phyloP scores from a whole-genome alignment of 2,888 invertebrate genomes.

The Loripinus fragilis region DNA sequence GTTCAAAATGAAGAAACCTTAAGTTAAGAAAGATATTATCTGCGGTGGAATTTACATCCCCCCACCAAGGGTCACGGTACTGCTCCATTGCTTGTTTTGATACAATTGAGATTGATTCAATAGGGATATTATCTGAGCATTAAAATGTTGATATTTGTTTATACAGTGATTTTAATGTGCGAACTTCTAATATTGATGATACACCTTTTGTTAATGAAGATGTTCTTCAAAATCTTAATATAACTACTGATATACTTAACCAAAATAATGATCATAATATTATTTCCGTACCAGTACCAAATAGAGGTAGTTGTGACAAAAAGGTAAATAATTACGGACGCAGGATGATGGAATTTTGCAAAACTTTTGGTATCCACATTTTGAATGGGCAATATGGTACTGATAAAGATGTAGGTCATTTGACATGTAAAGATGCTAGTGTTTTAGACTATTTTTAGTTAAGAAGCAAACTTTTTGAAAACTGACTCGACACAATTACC shows the following conservation, averaged over 20 bases:
- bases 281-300: neutral
- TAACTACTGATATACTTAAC: neutral
- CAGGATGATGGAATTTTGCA: constrained; percentile 1
- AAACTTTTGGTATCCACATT: neutral
- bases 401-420: neutral
- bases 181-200: neutral
- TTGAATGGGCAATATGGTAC: neutral
- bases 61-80: neutral
- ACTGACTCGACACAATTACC: no score
- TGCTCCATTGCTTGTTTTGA: constrained; percentile 1
- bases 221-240: neutral
- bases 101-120: neutral
- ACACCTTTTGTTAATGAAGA: neutral
- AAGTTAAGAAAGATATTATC: neutral
- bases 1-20: neutral
- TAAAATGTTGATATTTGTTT: neutral
- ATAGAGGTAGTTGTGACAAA: neutral
- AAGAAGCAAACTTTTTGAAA: no score
- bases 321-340: neutral
- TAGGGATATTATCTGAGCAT: neutral
- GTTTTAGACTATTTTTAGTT: neutral
- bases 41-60: neutral
- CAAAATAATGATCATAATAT: neutral
- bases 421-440: constrained; percentile 12
- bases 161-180: neutral